Base-by-base conservation (phyloP, 2,113 vertebrate species). In the Phyllostomus discolor region DNA sequence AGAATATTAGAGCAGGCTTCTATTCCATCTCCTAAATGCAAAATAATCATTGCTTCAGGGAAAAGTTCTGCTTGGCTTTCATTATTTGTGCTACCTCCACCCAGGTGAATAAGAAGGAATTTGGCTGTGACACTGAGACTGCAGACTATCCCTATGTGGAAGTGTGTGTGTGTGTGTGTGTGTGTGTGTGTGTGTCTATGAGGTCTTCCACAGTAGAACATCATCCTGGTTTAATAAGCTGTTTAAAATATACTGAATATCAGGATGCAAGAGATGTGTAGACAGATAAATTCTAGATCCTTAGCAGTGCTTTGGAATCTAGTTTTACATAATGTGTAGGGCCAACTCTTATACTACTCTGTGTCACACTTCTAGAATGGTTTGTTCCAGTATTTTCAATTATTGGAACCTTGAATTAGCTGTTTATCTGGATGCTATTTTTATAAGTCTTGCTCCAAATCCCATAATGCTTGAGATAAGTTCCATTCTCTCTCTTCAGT, bases 21-120 rank as follows among this genome's bases (percentile, higher is more conserved):
- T 66, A 88, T 96, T 92, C 73, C n/a, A 78, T 91, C 90, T 93
- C 86, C 67, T 78, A 91, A 95, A 41, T 86, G 46, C 24, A 91
- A 94, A 94, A 91, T 88, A 94, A 93, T 82, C 85, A 89, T 67
- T 57, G 66, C 82, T 95, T 93, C 35, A 91, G 66, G 75, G 79
- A 64, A 84, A 82, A 64, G 41, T 94, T 94, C 10, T 78, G 20
- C 67, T 88, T 85, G 22, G 2, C 3, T 62, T 33, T 91, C 67
- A 85, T 62, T 10, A 22, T 59, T 88, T 92, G 70, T 82, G 22
- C 48, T 76, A 38, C 72, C 31, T 52, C 33, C 3, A 72, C 20
- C 5, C 17, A 91, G 41, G 41, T 88, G n/a, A 91, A 81, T 72
- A 72, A 88, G 38, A 93, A 84, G 4, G 6, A 90, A 90, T 87